Conservation (phyloP, 2,113 vertebrate genomes). For the Odontophorus gujanensis region DNA sequence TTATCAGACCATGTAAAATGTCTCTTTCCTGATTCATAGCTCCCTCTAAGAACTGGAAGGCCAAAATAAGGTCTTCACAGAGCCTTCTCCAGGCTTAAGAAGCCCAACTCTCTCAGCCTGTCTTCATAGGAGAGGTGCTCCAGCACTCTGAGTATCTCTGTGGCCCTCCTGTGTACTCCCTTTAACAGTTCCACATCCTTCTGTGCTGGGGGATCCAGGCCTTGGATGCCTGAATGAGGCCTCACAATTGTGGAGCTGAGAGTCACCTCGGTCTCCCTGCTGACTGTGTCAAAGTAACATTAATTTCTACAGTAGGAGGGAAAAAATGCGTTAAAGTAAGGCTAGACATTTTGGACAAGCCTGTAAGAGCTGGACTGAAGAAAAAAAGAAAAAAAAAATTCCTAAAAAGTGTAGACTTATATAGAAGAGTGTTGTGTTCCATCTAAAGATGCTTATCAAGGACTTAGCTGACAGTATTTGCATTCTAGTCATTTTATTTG, state of each 20-base stretch:
- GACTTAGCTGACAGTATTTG: background rate
- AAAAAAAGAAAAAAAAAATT: background rate
- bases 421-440: background rate
- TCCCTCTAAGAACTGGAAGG: background rate
- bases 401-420: background rate
- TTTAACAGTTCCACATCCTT: background rate
- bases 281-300: background rate
- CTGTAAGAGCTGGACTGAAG: background rate
- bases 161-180: background rate
- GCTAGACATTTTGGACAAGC: background rate
- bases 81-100: background rate
- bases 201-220: background rate
- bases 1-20: background rate
- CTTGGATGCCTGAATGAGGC: background rate
- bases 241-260: background rate
- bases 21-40: background rate
- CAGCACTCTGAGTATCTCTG: background rate
- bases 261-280: background rate
- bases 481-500: background rate
- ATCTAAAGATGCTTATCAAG: background rate
- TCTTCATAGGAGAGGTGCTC: background rate
- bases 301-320: background rate
- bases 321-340: background rate
- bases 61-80: too few relatives aligned
- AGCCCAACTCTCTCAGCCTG: background rate